Percentiles rank a stretch among this genome's conserved stretches.
Evolutionary conservation across 2,888 invertebrate genomes (phyloP).

Genomic region (Epirrita christyi): DNA sequence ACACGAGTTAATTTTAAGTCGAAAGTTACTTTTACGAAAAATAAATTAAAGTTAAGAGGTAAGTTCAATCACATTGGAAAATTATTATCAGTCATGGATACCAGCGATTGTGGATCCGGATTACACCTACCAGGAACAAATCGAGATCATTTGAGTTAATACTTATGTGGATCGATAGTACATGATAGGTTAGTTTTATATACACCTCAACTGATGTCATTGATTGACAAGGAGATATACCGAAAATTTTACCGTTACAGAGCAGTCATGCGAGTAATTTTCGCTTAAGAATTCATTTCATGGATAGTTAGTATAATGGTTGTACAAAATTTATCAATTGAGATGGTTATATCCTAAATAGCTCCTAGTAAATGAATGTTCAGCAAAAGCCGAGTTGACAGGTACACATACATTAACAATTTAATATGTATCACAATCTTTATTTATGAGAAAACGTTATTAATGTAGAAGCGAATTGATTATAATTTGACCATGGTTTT

Average conservation of each 20-base stretch:
- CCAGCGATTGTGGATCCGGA: constrained; percentile 46
- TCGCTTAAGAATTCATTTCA: neutral
- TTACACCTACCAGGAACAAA: constrained; percentile 68
- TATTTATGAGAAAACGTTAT: constrained; percentile 24
- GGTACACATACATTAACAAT: constrained; percentile 38
- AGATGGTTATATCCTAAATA: constrained; percentile 41
- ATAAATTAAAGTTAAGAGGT: constrained; percentile 69
- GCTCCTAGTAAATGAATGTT: constrained; percentile 38
- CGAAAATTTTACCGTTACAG: neutral
- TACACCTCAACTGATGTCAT: constrained; percentile 52
- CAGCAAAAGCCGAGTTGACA: constrained; percentile 35
- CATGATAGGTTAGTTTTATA: constrained; percentile 32
- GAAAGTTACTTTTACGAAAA: constrained; percentile 58
- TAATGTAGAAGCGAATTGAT: constrained; percentile 41
- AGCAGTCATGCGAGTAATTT: neutral
- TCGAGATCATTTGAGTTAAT: constrained; percentile 68
- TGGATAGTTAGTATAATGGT: neutral
- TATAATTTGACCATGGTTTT: constrained; percentile 11
- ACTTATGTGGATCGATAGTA: constrained; percentile 38
- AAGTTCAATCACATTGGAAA: constrained; percentile 64
- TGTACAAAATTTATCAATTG: constrained; percentile 43
- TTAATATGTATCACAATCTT: constrained; percentile 28
- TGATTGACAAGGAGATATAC: neutral
- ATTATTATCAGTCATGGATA: constrained; percentile 66
- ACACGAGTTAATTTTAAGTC: constrained; percentile 55